Evolutionary conservation across 2,888 invertebrate genomes (phyloP).

Genomic region (Xanthostigma xanthostigma): DNA sequence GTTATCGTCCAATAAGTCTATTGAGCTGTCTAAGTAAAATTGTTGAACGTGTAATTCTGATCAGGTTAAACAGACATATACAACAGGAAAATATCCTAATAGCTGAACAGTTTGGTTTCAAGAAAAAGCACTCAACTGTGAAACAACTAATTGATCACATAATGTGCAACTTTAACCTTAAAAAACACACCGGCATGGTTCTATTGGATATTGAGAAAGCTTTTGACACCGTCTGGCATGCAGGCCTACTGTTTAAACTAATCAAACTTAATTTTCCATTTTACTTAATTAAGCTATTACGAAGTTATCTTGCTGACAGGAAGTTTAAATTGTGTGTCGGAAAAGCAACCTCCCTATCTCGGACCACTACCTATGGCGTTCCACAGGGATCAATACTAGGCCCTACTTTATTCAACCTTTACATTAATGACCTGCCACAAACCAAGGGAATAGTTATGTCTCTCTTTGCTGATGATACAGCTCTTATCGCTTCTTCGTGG

Average conservation of each 20-base stretch:
- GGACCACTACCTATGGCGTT: slow-evolving; percentile 14
- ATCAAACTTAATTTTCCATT: slow-evolving; percentile 8
- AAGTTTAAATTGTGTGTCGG: slow-evolving; percentile 11
- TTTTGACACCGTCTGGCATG: slow-evolving; percentile 18
- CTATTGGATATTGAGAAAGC: slow-evolving; percentile 18
- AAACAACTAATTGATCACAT: slow-evolving; percentile 16
- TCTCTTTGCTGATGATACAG: slow-evolving; percentile 11
- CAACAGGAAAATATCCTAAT: slow-evolving; percentile 7
- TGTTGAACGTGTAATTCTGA: slow-evolving; percentile 12
- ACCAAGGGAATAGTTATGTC: slow-evolving; percentile 5
- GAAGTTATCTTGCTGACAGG: slow-evolving; percentile 12
- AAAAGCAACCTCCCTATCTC: slow-evolving; percentile 3
- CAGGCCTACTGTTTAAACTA: slow-evolving; percentile 14
- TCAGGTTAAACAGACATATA: slow-evolving; percentile 4
- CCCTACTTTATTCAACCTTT: slow-evolving; percentile 12
- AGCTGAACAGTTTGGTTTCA: slow-evolving; percentile 18
- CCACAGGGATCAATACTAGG: slow-evolving; percentile 14
- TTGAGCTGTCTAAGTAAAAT: slow-evolving; percentile 10
- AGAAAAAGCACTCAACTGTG: slow-evolving; percentile 14
- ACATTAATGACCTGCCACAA: slow-evolving; percentile 13
- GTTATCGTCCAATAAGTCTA: too few species aligned
- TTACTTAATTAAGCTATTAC: slow-evolving; percentile 11
- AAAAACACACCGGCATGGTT: slow-evolving; percentile 13
- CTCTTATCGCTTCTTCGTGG: not conserved
- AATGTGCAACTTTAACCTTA: slow-evolving; percentile 11